Conservation (phyloP, 2,113 vertebrate species). For the human region GRCh38 chr2:26479001-26479500, state of each 20-base stretch:
- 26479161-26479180: background rate
- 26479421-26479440: background rate
- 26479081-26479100: background rate
- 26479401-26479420: background rate
- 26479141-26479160: background rate
- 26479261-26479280: conserved; percentile 95
- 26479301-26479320: conserved; percentile 95
- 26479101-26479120: background rate
- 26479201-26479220: fast-evolving
- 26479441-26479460: fast-evolving
- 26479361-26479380: conserved; percentile 98
- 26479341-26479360: conserved; percentile 96
- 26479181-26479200: background rate
- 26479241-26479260: background rate
- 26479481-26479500: conserved; percentile 93
- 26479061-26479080: background rate
- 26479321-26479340: conserved; percentile 98
- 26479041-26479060: background rate
- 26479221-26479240: fast-evolving
- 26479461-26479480: conserved; percentile 90
- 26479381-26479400: conserved; percentile 85
- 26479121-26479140: background rate
- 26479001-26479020: background rate
- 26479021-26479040: background rate
- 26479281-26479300: conserved; percentile 96